Evolutionary conservation across 1,140 invertebrate genomes (phyloP).

Genomic region (Teleopsis dalmanni): DNA sequence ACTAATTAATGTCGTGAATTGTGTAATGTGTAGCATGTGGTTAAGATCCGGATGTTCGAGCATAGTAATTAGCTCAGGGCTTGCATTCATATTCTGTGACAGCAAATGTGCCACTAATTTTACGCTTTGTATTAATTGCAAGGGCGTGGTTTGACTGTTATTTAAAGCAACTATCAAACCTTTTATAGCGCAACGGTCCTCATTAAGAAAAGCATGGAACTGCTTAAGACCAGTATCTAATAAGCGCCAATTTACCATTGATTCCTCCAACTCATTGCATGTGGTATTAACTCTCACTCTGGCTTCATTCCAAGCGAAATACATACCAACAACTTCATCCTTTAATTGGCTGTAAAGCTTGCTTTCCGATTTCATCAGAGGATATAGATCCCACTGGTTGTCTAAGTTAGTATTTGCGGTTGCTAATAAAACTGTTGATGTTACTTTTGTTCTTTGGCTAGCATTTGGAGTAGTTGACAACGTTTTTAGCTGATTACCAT

Average conservation of each 20-base stretch:
- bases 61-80: slow-evolving; percentile 38
- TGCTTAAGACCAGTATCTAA: slow-evolving; percentile 56
- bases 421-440: neutral
- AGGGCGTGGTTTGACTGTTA: slow-evolving; percentile 53
- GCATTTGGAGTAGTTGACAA: neutral
- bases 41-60: slow-evolving; percentile 38
- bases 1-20: slow-evolving; percentile 48
- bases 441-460: slow-evolving; percentile 4
- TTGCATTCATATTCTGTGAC: slow-evolving; percentile 54
- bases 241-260: slow-evolving; percentile 55
- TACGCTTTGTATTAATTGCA: slow-evolving; percentile 55
- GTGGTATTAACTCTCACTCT: too few relatives aligned
- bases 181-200: slow-evolving; percentile 57
- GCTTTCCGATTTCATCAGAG: slow-evolving; percentile 36
- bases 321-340: slow-evolving; percentile 64
- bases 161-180: slow-evolving; percentile 55
- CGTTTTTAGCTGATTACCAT: slow-evolving; percentile 34
- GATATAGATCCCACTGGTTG: slow-evolving; percentile 38
- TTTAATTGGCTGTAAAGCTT: slow-evolving; percentile 54
- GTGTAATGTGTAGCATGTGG: slow-evolving; percentile 36
- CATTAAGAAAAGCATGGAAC: slow-evolving; percentile 53
- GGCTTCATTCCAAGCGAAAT: slow-evolving; percentile 68
- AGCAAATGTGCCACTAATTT: slow-evolving; percentile 60
- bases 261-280: slow-evolving; percentile 37
- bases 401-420: slow-evolving; percentile 9